These are phyloP conservation scores for Macrosiphum euphorbiae DNA, from an alignment of 2,888 invertebrate genomes.

Conservation along the genomic window DNA sequence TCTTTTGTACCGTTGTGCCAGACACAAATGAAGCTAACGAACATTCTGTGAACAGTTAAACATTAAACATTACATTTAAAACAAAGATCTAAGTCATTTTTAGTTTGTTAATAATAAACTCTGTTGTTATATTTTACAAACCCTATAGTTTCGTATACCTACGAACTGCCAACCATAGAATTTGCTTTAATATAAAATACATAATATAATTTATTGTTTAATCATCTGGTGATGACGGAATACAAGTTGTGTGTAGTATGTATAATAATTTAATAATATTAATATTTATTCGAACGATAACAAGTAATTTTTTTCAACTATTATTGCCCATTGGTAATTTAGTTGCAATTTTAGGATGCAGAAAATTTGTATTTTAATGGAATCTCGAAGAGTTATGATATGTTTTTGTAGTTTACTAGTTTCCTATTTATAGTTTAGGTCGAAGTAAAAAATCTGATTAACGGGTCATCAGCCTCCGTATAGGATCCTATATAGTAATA, in stretches of 20 bases:
- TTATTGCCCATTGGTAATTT: background rate
- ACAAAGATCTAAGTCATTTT: background rate
- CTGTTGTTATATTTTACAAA: background rate
- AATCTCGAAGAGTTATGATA: background rate
- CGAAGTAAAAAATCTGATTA: slow-evolving; percentile 14
- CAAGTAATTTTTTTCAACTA: slow-evolving; percentile 56
- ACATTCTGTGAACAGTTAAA: slow-evolving; percentile 77
- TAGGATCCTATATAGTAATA: slow-evolving; percentile 48
- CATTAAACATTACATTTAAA: slow-evolving; percentile 50
- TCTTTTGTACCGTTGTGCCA: slow-evolving; percentile 79
- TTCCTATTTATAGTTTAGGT: background rate
- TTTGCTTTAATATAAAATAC: background rate
- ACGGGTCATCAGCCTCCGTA: slow-evolving; percentile 44
- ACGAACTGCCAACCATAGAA: background rate
- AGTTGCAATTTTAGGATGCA: background rate
- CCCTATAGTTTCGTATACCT: background rate
- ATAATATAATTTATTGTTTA: background rate
- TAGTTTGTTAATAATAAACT: background rate
- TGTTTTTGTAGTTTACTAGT: background rate
- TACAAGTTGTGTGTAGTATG: background rate
- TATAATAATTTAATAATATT: background rate
- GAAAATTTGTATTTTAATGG: background rate
- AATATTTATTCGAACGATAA: background rate
- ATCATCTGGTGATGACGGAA: background rate
- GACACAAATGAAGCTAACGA: slow-evolving; percentile 84